phyloP scores from a whole-genome alignment of 2,797 vertebrate genomes.

The Hemitrygon akajei region DNA sequence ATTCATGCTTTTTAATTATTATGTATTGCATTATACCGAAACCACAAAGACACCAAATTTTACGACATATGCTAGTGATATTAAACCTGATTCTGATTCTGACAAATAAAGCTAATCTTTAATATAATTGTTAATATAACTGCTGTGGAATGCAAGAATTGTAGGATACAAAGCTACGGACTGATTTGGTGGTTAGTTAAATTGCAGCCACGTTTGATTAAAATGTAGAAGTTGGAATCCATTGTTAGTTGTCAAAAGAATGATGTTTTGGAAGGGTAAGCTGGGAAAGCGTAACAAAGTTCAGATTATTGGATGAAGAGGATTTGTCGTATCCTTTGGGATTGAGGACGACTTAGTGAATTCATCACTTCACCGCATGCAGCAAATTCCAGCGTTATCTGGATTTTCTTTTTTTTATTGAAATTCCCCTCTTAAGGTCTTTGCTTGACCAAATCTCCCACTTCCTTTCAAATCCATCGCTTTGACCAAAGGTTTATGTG shows the following conservation, averaged over 20 bases:
- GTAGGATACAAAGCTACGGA: not conserved
- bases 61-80: no score
- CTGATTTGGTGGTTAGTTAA: not conserved
- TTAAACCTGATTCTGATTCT: no score
- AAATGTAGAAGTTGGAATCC: not conserved
- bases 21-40: no score
- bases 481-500: not conserved
- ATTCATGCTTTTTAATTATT: no score
- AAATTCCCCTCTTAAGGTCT: not conserved
- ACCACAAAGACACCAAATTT: no score
- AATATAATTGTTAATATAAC: no score
- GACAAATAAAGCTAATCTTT: no score
- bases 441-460: not conserved
- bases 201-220: not conserved
- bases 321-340: not conserved
- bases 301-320: not conserved
- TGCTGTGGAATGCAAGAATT: not conserved
- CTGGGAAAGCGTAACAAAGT: no score
- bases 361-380: not conserved
- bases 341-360: no score
- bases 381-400: not conserved
- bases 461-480: not conserved
- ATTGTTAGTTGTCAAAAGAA: not conserved
- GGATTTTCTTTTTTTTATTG: no score
- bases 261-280: not conserved